Evolutionary conservation across 2,888 invertebrate genomes (phyloP).

Genomic region (Caenorhabditis sulstoni): DNA sequence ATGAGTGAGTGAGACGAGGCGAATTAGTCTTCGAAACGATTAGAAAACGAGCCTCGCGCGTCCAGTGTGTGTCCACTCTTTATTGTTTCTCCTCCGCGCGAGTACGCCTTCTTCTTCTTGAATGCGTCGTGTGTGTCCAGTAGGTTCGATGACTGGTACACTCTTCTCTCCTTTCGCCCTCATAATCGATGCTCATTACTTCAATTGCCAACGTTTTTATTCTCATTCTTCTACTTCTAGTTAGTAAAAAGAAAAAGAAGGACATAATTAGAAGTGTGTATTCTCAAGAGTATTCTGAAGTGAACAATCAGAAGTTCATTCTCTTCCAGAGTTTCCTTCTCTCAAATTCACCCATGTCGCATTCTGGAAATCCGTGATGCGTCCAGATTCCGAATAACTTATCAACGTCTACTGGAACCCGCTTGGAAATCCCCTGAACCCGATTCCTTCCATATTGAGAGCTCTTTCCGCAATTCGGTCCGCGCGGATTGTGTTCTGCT

Average conservation of each 20-base stretch:
- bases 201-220: slow-evolving; percentile 1
- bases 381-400: no score
- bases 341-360: no score
- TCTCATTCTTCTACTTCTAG: not conserved
- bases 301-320: no score
- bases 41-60: slow-evolving; percentile 45
- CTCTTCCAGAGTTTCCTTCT: not conserved
- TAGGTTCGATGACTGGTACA: slow-evolving; percentile 18
- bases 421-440: no score
- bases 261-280: not conserved
- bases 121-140: slow-evolving; percentile 25
- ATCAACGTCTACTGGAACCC: no score
- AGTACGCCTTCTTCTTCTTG: slow-evolving; percentile 12
- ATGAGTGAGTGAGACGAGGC: slow-evolving; percentile 30
- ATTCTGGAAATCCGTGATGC: no score
- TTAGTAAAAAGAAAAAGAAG: slow-evolving; percentile 3
- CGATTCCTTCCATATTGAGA: no score
- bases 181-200: slow-evolving; percentile 49
- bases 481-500: slow-evolving; percentile 7
- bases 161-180: slow-evolving; percentile 4
- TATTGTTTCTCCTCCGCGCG: slow-evolving; percentile 21
- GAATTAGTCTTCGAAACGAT: slow-evolving; percentile 50
- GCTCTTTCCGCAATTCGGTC: not conserved
- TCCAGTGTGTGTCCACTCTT: slow-evolving; percentile 23
- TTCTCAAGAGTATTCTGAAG: slow-evolving; percentile 21